Base-by-base conservation (phyloP, 2,113 vertebrate genomes). In the Hemiscyllium ocellatum region DNA sequence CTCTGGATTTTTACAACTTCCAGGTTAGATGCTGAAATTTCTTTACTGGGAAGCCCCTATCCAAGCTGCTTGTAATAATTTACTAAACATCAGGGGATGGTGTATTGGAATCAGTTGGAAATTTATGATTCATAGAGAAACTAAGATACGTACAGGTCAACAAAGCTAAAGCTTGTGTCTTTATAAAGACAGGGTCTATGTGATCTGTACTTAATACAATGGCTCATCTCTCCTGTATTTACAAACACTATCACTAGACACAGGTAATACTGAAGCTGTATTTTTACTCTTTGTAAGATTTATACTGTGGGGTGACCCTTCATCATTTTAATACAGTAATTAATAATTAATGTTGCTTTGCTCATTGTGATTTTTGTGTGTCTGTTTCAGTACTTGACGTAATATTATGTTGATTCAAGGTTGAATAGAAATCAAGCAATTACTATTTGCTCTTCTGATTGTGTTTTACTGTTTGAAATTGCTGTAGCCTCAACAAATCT, bases 51-150 rank as follows among this genome's bases (percentile, higher is more conserved):
- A 90, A 90, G 3, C 87, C 87, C 87, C 47, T 90, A 29, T 26
- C 33, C 24, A 17, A 90, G 87, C 56, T 56, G 33, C 56, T 61
- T 10, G 24, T 13, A 56, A 52, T 26, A 50, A 29, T 56, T 29
- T 8, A 89, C 13, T 61, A 15, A 10, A 29, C 13, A 29, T 90
- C 8, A 90, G 26, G 26, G 56, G 52, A 83, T 61, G 61, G 29
- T 90, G 12, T 52, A 29, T 90, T 90, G 26, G 50, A 12, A 26
- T 61, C 29, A 4, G 52, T 33, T 90, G 52, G 26, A 90, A 83
- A 90, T 90, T 90, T 90, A 61, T 90, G 87, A 90, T 26, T 90
- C 52, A 90, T 61, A 89, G 87, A 13, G 56, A 61, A 56, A 90
- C 87, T 90, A 33, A 61, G 87, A 56, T 24, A 15, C 15, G 17